phyloP scores from a whole-genome alignment of 2,113 vertebrate genomes.

The Alethe diademata region DNA sequence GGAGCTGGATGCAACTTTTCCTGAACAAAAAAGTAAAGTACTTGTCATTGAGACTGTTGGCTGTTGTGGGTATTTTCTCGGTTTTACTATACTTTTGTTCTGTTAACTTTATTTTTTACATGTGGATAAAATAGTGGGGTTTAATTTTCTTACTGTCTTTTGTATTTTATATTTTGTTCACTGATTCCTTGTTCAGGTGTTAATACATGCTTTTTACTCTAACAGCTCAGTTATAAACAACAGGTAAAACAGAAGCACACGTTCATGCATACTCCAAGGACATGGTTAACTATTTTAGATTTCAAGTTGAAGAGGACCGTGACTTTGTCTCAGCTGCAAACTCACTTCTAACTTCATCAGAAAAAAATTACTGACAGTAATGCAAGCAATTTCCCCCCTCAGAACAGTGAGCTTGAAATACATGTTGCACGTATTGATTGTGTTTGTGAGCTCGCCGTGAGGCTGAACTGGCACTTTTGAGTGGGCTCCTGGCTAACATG shows the following conservation, averaged over 20 bases:
- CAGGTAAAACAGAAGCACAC: background rate
- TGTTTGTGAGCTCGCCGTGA: rapidly evolving
- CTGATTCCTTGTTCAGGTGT: background rate
- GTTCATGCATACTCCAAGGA: background rate
- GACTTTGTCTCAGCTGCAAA: background rate
- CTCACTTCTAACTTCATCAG: background rate
- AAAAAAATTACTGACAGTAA: background rate
- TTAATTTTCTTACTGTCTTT: background rate
- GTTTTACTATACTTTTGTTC: background rate
- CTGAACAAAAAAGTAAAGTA: constrained; percentile 79
- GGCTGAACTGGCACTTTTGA: rapidly evolving
- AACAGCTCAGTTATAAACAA: background rate
- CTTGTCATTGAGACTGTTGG: background rate
- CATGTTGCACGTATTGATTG: background rate
- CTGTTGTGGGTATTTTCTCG: background rate
- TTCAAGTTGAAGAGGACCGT: background rate
- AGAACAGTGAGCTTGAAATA: background rate
- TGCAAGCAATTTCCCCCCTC: background rate
- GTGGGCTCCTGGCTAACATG: background rate
- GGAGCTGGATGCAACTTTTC: constrained; percentile 62
- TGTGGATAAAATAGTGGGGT: background rate
- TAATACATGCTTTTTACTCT: background rate
- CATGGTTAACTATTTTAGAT: background rate
- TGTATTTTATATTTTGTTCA: background rate
- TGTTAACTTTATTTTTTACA: background rate